These are phyloP conservation scores for Cyclophora punctaria DNA, from an alignment of 2,888 invertebrate genomes.

Conservation along the genomic window DNA sequence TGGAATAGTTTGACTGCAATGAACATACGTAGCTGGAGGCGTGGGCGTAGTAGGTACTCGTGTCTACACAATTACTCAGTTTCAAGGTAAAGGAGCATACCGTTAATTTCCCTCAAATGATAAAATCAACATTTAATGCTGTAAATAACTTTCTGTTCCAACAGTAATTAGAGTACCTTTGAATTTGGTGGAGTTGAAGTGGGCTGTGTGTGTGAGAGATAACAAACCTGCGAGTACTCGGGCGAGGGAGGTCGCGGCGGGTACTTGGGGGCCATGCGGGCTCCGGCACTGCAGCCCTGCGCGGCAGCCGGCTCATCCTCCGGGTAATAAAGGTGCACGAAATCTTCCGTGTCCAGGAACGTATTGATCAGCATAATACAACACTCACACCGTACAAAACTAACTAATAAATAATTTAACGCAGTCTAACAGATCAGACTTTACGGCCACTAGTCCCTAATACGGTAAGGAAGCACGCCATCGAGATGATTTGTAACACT, in stretches of 20 bases:
- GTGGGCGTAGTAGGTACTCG: no score
- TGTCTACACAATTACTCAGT: conserved; percentile 19
- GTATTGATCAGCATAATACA: conserved; percentile 72
- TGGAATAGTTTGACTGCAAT: no score
- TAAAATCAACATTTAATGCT: no score
- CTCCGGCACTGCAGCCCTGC: conserved; percentile 66
- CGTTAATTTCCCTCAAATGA: conserved; percentile 13
- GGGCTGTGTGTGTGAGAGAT: background rate
- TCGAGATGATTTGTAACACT: conserved; percentile 55
- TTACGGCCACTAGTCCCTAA: conserved; percentile 44
- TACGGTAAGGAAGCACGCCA: conserved; percentile 59
- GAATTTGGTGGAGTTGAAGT: conserved; percentile 4
- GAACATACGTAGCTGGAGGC: no score
- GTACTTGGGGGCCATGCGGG: conserved; percentile 65
- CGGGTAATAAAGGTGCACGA: conserved; percentile 69
- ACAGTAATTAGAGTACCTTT: conserved; percentile 11
- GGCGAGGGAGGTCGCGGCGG: conserved; percentile 60
- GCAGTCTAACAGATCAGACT: conserved; percentile 61
- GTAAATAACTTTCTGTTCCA: background rate
- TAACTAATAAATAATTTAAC: conserved; percentile 57
- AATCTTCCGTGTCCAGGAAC: conserved; percentile 72
- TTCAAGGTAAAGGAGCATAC: conserved; percentile 31
- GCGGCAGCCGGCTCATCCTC: conserved; percentile 62
- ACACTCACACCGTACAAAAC: conserved; percentile 42
- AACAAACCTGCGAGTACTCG: conserved; percentile 59